Conservation (phyloP, 2,113 vertebrate species). For the Microtus pennsylvanicus region DNA sequence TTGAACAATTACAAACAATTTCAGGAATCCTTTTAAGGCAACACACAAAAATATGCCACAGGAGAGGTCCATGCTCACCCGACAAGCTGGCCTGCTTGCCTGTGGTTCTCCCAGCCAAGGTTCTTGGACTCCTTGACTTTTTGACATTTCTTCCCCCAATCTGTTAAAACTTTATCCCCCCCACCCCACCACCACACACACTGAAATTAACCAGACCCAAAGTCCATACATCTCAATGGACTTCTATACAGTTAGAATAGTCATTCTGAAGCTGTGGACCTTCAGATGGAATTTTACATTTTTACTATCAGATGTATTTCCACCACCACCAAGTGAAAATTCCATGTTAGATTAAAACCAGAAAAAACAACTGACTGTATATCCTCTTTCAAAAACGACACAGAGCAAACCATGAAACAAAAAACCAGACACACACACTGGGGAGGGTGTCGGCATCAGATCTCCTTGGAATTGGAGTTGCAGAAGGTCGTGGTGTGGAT, state of each 20-base stretch:
- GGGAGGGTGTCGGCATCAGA: neutral
- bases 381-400: slow-evolving; percentile 30
- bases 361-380: neutral
- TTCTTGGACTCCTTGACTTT: neutral
- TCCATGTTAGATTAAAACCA: neutral
- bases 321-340: neutral
- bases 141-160: neutral
- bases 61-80: neutral
- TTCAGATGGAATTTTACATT: neutral
- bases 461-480: neutral
- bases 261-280: neutral
- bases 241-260: neutral
- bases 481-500: neutral
- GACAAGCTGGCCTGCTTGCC: neutral
- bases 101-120: neutral
- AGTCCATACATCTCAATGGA: neutral
- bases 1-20: slow-evolving; percentile 4
- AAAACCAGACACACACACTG: neutral
- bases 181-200: too few species aligned
- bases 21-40: slow-evolving; percentile 29
- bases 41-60: neutral
- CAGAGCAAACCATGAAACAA: neutral
- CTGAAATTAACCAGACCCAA: neutral
- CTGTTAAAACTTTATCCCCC: neutral
- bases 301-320: neutral